These are phyloP conservation scores for human (Homo sapiens) DNA, from an alignment of 2,113 vertebrate species.

Conservation along the genomic window GRCh38 chr2:231161501-231162000, in stretches of 20 bases:
- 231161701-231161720: neutral
- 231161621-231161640: neutral
- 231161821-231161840: neutral
- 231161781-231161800: neutral
- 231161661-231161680: neutral
- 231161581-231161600: neutral
- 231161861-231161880: conserved; percentile 22
- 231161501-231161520: conserved; percentile 93
- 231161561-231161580: neutral
- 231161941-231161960: neutral
- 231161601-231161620: conserved; percentile 19
- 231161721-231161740: neutral
- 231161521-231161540: neutral
- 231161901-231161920: neutral
- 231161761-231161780: neutral
- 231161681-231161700: neutral
- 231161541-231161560: neutral
- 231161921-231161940: neutral
- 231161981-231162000: neutral
- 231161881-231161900: neutral
- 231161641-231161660: neutral
- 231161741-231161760: neutral
- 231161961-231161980: neutral
- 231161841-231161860: conserved; percentile 21
- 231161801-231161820: neutral